phyloP scores from a whole-genome alignment of 2,113 vertebrate genomes.

The Rhinogobius similis region DNA sequence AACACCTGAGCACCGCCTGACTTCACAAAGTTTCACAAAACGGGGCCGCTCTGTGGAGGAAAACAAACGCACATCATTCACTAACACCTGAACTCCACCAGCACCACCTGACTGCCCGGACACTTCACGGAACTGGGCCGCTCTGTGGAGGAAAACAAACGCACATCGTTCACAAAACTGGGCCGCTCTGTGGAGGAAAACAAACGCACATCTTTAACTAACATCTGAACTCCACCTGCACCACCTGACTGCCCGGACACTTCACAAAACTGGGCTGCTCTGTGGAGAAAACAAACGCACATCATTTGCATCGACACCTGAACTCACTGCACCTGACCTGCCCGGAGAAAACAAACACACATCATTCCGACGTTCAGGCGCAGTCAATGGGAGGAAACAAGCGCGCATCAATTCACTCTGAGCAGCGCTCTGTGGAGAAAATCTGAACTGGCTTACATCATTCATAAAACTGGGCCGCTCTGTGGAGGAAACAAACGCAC shows the following conservation, averaged over 20 bases:
- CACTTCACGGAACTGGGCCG: conserved; percentile 95
- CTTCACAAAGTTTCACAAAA: too few relatives aligned
- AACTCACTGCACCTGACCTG: too few relatives aligned
- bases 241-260: conserved; percentile 89
- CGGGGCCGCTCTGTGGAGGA: too few relatives aligned
- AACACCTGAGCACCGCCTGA: conserved; percentile 90
- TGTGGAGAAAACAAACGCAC: conserved; percentile 38
- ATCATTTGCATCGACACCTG: neutral
- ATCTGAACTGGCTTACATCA: conserved; percentile 12
- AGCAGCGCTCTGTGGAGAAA: conserved; percentile 77
- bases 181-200: neutral
- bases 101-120: conserved; percentile 89
- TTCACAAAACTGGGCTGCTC: conserved; percentile 95
- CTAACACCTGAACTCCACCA: conserved; percentile 90
- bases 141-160: conserved; percentile 60
- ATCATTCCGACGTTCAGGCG: too few relatives aligned
- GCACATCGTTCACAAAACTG: neutral
- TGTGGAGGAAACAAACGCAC: conserved; percentile 40
- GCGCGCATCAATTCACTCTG: too few relatives aligned
- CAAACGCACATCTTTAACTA: too few relatives aligned
- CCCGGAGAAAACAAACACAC: too few relatives aligned
- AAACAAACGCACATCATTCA: too few relatives aligned
- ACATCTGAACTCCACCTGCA: conserved; percentile 93
- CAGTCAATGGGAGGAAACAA: too few relatives aligned
- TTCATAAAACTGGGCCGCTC: conserved; percentile 95